Conservation (phyloP, 2,888 invertebrate genomes). For the Malachius bipustulatus region DNA sequence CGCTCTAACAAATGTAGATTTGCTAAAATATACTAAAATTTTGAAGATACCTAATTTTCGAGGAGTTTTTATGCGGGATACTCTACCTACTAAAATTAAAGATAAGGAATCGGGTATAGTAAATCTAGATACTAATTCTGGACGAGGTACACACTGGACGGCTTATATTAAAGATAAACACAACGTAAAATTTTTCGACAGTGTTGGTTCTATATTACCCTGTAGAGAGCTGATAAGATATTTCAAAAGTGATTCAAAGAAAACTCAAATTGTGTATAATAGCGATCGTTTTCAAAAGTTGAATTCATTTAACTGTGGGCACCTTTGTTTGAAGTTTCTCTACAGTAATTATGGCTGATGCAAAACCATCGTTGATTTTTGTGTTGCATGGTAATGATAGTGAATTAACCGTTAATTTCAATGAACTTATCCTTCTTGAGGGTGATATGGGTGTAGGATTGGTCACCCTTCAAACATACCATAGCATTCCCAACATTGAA, state of each 20-base stretch:
- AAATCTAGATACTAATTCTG: constrained; percentile 13
- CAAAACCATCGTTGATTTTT: constrained; percentile 6
- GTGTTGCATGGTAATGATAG: constrained; percentile 2
- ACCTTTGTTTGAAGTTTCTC: constrained; percentile 17
- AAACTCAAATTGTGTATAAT: constrained; percentile 6
- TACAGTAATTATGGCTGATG: constrained; percentile 6
- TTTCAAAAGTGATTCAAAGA: constrained; percentile 8
- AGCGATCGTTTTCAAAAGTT: constrained; percentile 8
- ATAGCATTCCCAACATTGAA: constrained; percentile 11
- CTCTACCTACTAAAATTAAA: constrained; percentile 11
- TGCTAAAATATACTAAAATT: constrained; percentile 13
- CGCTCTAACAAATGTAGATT: constrained; percentile 14
- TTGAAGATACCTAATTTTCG: constrained; percentile 16
- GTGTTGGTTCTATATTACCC: constrained; percentile 14
- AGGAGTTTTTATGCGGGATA: constrained; percentile 18
- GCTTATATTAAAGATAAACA: constrained; percentile 13
- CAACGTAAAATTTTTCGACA: constrained; percentile 15
- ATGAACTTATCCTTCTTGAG: constrained; percentile 13
- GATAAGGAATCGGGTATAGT: constrained; percentile 14
- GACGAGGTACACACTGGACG: constrained; percentile 16
- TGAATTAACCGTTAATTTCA: constrained; percentile 5
- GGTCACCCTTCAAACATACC: constrained; percentile 12
- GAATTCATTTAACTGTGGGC: constrained; percentile 13
- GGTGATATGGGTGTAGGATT: constrained; percentile 12
- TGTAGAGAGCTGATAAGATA: constrained; percentile 15